Conservation (phyloP, 2,888 invertebrate species). For the Pyrrhosoma nymphula region DNA sequence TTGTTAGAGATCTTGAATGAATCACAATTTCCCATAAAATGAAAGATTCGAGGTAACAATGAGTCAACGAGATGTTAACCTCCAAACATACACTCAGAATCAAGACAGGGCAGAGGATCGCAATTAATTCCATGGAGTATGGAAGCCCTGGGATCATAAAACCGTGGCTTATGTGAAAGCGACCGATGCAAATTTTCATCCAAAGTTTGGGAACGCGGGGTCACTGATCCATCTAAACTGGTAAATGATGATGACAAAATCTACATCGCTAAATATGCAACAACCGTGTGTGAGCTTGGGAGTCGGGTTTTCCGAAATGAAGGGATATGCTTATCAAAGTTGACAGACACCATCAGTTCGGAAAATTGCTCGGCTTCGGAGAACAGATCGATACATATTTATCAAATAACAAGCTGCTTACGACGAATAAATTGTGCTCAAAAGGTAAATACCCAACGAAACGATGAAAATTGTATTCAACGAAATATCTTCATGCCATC, state of each 20-base stretch:
- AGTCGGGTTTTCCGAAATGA: background rate
- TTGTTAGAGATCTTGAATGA: too few species aligned
- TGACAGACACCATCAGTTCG: background rate
- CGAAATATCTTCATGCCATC: too few species aligned
- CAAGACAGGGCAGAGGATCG: background rate
- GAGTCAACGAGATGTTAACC: background rate
- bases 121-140: background rate
- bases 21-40: background rate
- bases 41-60: background rate
- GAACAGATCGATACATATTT: background rate
- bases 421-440: background rate
- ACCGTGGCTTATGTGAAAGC: background rate
- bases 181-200: background rate
- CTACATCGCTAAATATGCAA: conserved; percentile 16
- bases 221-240: conserved; percentile 12
- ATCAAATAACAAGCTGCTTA: background rate
- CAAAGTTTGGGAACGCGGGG: background rate
- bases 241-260: background rate
- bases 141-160: background rate
- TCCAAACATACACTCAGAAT: background rate
- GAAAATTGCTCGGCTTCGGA: background rate
- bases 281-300: background rate
- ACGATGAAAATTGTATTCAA: too few species aligned
- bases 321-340: background rate
- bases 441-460: too few species aligned